Conservation (phyloP, 2,113 vertebrate species). For the Hippopotamus amphibius region DNA sequence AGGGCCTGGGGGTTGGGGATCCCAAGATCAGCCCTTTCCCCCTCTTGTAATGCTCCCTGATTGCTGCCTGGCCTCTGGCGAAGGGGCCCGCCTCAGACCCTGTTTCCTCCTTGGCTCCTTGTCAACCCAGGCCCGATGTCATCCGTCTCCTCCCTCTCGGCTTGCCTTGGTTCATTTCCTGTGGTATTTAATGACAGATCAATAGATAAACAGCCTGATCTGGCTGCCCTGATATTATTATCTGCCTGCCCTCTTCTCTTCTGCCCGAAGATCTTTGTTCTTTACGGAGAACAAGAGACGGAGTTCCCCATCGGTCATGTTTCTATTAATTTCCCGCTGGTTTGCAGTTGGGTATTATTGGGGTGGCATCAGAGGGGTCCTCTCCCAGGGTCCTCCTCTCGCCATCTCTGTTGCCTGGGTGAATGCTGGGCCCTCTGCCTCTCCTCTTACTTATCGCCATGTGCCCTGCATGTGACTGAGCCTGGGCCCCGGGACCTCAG, state of each 20-base stretch:
- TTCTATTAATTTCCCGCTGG: background rate
- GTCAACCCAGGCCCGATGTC: background rate
- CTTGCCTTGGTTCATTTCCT: conserved; percentile 10
- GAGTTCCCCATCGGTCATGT: background rate
- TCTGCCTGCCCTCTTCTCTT: conserved; percentile 47
- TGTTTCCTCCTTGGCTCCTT: background rate
- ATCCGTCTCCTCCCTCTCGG: background rate
- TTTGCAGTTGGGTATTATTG: background rate
- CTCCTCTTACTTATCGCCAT: accelerated
- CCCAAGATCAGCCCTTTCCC: background rate
- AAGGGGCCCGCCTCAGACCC: background rate
- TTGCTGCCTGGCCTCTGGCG: background rate
- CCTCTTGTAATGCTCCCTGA: accelerated
- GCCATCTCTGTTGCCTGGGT: conserved; percentile 56
- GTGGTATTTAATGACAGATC: conserved; percentile 44
- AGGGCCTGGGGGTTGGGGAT: background rate
- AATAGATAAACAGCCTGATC: conserved; percentile 42
- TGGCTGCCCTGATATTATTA: background rate
- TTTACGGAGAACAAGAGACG: conserved; percentile 42
- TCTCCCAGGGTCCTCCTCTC: conserved; percentile 51
- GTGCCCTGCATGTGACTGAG: background rate
- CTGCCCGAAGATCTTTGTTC: conserved; percentile 59
- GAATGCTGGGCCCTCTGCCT: conserved; percentile 20
- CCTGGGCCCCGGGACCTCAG: background rate
- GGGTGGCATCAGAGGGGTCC: background rate